Conservation (phyloP, 2,113 vertebrate species). For the Morone chrysops region DNA sequence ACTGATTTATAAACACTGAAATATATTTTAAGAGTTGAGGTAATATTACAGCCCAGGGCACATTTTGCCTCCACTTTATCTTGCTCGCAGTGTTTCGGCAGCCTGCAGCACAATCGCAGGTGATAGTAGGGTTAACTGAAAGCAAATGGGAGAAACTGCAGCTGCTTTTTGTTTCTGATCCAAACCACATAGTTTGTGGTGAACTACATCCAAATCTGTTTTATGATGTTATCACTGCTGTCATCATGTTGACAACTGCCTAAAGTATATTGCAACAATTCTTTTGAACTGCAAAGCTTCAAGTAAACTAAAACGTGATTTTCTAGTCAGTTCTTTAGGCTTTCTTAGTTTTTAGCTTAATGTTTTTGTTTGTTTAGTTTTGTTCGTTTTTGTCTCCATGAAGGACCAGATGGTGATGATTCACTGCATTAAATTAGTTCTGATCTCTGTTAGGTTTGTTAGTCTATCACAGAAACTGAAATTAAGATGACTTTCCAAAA, state of each 20-base stretch:
- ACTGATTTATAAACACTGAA: constrained; percentile 38
- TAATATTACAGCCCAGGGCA: constrained; percentile 30
- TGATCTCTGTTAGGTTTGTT: neutral
- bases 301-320: neutral
- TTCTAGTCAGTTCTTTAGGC: neutral
- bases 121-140: neutral
- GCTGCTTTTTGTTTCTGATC: neutral
- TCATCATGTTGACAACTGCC: neutral
- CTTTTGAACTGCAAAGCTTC: neutral
- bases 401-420: neutral
- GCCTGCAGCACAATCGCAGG: neutral
- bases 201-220: constrained; percentile 1
- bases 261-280: neutral
- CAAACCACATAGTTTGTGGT: neutral
- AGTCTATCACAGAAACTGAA: neutral
- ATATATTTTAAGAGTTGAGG: constrained; percentile 36
- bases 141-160: neutral
- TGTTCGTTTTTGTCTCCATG: neutral
- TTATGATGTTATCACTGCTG: constrained; percentile 2
- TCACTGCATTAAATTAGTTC: neutral
- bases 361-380: constrained; percentile 2
- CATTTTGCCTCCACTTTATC: neutral
- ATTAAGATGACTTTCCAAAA: neutral
- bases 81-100: neutral
- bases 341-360: neutral